Base-by-base conservation (phyloP, 2,888 invertebrate species). In the Incurvaria masculella region DNA sequence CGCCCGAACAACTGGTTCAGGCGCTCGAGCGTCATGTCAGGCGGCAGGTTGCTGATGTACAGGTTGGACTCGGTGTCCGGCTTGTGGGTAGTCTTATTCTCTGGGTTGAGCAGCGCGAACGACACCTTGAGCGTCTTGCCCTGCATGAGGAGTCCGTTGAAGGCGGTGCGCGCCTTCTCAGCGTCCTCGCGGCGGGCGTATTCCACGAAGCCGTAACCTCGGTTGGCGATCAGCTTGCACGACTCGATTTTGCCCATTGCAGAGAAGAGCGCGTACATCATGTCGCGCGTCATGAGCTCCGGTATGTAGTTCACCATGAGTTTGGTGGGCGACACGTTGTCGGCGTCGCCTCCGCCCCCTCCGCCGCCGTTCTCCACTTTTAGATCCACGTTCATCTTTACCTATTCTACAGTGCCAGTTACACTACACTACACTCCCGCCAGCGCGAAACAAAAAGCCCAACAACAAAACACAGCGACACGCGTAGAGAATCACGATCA, bases 301-400 rank as follows among this genome's bases (percentile, higher is more conserved):
- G 79, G 79, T 57, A 79, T 79, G 63, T 79, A 79, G 68, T 79
- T 79, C 63, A 79, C 79, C 79, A 79, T 79, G 69, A 79, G 76
- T 67, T 79, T 79, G 61, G 79, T 79, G 62, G 76, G 74, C 70
- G 79, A 79, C 79, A 79, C 78, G 75, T 78, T 79, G 68, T 65
- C 66, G 61, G 62, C 67, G 59, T 73, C 76, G 74, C 46, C 54
- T 52, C 75, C 79, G 74, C 76, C 76, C 52, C 74, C 79, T 69
- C 75, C 79, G 74, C 76, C 76, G 76, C 78, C 79, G 75, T 79
- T 79, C 78, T 79, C 79, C 68, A 62, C 53, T 52, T 55, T 64
- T 60, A 74, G 74, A 57, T 78, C 76, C 72, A 69, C 72, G 51
- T 68, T 66, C 75, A 76, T 76, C 62, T 66, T 72, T 69, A 61